Base-by-base conservation (phyloP, 1,140 invertebrate genomes). In the Ptiloglossa arizonensis region DNA sequence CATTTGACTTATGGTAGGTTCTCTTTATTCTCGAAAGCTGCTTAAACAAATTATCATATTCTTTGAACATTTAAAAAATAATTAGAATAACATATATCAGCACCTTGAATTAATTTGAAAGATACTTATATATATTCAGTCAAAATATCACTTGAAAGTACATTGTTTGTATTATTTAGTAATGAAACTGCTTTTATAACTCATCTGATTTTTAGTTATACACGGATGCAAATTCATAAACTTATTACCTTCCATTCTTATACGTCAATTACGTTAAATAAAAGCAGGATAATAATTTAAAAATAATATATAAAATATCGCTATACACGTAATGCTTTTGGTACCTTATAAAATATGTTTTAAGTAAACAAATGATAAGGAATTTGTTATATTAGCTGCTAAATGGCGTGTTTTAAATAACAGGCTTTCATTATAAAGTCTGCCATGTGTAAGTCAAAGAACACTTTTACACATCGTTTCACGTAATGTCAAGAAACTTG, bases 61-160 rank as follows among this genome's bases (percentile, higher is more conserved):
- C 11, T 22, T 77, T 70, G 52, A 63, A n/a, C 27, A 15, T 27
- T 38, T 62, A 32, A 19, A 11, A 56, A 62, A 35, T 41, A 71
- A 77, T 38, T 54, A 69, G 22, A 54, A n/a, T 19, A 77, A 71
- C n/a, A 15, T 19, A 29, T 27, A n/a, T 63, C 9, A 76, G 64
- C 64, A 60, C 56, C 35, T 52, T 44, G 29, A 11, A 41, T 54
- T 35, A 44, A 44, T 70, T 76, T 69, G 48, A 57, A 57, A 15
- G 1, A 50, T 71, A 52, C 68, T 80, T 68, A 68, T 17, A 52
- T 27, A 32, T 63, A 81, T 50, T 81, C 46, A 74, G 63, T 80
- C 62, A 81, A 69, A 68, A 52, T 62, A 74, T 71, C 27, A 56
- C 57, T 63, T 77, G 52, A 27, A 63, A 77, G 19, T 54, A 71